phyloP scores from a whole-genome alignment of 2,113 vertebrate species.

The Nasalis larvatus region DNA sequence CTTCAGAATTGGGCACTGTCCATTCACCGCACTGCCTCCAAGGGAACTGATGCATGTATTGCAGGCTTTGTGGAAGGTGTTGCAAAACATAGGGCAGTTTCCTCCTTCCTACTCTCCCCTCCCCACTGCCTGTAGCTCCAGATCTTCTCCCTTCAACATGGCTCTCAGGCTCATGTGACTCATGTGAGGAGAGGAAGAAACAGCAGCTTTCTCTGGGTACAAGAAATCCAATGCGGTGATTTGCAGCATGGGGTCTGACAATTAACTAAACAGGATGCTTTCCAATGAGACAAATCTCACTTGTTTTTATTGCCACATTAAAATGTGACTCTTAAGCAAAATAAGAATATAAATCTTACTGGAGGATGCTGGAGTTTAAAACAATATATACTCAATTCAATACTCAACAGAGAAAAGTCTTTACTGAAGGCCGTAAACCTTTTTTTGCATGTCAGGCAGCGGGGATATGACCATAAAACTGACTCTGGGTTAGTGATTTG shows the following conservation, averaged over 20 bases:
- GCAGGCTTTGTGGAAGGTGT: rapidly evolving
- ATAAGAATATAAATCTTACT: slow-evolving; percentile 86
- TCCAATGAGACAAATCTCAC: slow-evolving; percentile 81
- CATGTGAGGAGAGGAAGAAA: slow-evolving; percentile 51
- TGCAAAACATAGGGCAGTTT: neutral
- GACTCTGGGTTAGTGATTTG: slow-evolving; percentile 77
- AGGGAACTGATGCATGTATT: neutral
- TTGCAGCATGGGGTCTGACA: slow-evolving; percentile 78
- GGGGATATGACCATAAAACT: slow-evolving; percentile 77
- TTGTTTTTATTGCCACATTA: slow-evolving; percentile 83
- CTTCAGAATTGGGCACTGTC: neutral
- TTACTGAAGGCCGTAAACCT: slow-evolving; percentile 82
- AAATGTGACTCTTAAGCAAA: slow-evolving; percentile 87
- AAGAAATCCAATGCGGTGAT: slow-evolving; percentile 77
- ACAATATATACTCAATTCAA: slow-evolving; percentile 63
- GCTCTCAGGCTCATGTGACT: neutral
- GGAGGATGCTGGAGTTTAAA: slow-evolving; percentile 76
- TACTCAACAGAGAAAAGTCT: slow-evolving; percentile 71
- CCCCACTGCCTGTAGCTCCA: neutral
- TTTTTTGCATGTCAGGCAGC: slow-evolving; percentile 62
- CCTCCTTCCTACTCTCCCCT: neutral
- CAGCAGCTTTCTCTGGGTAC: slow-evolving; percentile 56
- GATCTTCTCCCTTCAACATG: too few relatives aligned
- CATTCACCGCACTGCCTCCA: neutral
- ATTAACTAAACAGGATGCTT: slow-evolving; percentile 84